A percentile compares a stretch with the other conserved stretches of the same genome.
These are phyloP conservation scores for Penaeus vannamei DNA, from an alignment of 1,140 invertebrate genomes.

Conservation along the genomic window DNA sequence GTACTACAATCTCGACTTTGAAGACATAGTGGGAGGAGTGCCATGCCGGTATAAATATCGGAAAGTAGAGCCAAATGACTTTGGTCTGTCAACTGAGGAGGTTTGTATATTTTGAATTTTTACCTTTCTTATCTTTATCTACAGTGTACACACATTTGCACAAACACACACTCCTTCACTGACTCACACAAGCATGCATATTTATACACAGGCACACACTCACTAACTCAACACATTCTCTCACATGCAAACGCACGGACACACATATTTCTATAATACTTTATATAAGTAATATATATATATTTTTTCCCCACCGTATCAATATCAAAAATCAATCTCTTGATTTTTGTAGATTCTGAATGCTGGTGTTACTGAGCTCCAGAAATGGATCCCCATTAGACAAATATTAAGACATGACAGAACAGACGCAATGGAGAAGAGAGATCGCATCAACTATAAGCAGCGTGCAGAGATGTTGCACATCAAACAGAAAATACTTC, in stretches of 20 bases:
- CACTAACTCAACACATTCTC: too few species aligned
- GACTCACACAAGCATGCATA: neutral
- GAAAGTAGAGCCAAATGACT: slow-evolving; percentile 89
- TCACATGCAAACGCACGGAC: neutral
- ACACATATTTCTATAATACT: neutral
- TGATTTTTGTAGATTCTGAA: slow-evolving; percentile 83
- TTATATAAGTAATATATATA: slow-evolving; percentile 7
- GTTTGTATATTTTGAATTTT: slow-evolving; percentile 81
- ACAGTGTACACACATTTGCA: too few species aligned
- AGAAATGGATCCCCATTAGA: slow-evolving; percentile 94
- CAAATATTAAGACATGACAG: slow-evolving; percentile 85
- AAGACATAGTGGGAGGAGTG: slow-evolving; percentile 90
- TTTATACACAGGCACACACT: neutral
- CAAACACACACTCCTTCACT: too few species aligned
- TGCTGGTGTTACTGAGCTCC: slow-evolving; percentile 93
- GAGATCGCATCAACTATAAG: slow-evolving; percentile 83
- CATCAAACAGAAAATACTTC: slow-evolving; percentile 87
- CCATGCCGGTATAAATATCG: slow-evolving; percentile 96
- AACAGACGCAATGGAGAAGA: slow-evolving; percentile 83
- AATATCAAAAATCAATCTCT: neutral
- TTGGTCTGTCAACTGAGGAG: slow-evolving; percentile 83
- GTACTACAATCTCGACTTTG: slow-evolving; percentile 94
- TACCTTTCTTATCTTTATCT: neutral
- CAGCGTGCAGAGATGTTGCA: slow-evolving; percentile 82
- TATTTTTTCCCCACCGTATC: too few species aligned